Evolutionary conservation across 2,888 invertebrate genomes (phyloP).

Genomic region (Netelia fuscicornis): DNA sequence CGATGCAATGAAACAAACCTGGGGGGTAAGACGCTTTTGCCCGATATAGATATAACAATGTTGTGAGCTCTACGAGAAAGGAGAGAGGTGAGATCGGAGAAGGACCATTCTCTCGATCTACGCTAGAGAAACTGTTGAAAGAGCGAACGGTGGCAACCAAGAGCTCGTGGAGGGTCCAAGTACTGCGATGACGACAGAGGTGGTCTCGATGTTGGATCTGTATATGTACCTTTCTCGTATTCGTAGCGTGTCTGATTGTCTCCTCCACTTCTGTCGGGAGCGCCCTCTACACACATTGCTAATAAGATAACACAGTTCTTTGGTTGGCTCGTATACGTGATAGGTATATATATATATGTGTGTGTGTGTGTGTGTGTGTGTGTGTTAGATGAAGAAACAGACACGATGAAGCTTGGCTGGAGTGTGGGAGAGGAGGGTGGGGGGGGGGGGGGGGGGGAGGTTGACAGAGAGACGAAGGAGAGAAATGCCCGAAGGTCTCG

Average conservation of each 20-base stretch:
- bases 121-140: slow-evolving; percentile 3
- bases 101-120: neutral
- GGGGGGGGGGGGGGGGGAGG: neutral
- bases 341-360: neutral
- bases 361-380: neutral
- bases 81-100: slow-evolving; percentile 3
- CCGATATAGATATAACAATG: too few relatives aligned
- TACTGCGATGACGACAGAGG: slow-evolving; percentile 45
- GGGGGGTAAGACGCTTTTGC: too few relatives aligned
- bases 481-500: slow-evolving; percentile 53
- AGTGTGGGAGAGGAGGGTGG: neutral
- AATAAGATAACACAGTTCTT: slow-evolving; percentile 26
- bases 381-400: neutral
- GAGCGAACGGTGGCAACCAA: neutral
- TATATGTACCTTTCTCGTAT: slow-evolving; percentile 44
- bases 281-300: slow-evolving; percentile 40
- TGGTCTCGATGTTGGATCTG: slow-evolving; percentile 1
- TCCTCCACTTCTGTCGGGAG: slow-evolving; percentile 49
- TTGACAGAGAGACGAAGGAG: slow-evolving; percentile 32
- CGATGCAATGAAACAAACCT: neutral
- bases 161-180: slow-evolving; percentile 27
- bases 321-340: neutral
- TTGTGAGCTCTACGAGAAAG: slow-evolving; percentile 20
- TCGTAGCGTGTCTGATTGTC: slow-evolving; percentile 70
- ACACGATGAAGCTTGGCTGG: neutral